phyloP scores from a whole-genome alignment of 2,113 vertebrate species.

The Sus scrofa region DNA sequence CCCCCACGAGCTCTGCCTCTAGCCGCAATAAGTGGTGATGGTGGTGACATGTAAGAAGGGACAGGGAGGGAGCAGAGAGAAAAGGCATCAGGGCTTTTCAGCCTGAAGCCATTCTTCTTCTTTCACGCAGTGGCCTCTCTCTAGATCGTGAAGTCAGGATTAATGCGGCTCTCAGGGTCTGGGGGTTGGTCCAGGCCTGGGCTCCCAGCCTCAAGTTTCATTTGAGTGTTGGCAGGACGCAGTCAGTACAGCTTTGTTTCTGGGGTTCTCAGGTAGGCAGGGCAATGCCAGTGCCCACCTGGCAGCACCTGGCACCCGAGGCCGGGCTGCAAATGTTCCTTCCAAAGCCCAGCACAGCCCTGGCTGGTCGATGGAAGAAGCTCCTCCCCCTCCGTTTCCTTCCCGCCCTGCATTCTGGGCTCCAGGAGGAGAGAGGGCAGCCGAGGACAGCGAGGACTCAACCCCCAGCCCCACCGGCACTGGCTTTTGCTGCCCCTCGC shows the following conservation, averaged over 20 bases:
- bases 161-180: background rate
- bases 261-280: background rate
- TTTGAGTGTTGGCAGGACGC: fast-evolving
- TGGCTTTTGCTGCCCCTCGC: background rate
- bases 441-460: background rate
- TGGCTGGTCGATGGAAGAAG: fast-evolving
- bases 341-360: background rate
- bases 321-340: background rate
- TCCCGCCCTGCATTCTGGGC: background rate
- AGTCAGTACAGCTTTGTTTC: background rate
- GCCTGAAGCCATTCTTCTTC: fast-evolving
- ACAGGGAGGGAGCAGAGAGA: background rate
- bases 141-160: background rate
- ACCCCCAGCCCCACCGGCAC: background rate
- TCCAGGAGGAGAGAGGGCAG: background rate
- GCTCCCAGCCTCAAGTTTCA: background rate
- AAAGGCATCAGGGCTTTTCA: fast-evolving
- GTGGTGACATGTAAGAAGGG: fast-evolving
- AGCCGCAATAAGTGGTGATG: fast-evolving
- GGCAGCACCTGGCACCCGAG: fast-evolving
- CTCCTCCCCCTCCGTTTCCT: background rate
- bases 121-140: fast-evolving
- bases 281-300: fast-evolving
- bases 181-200: fast-evolving
- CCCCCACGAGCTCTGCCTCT: background rate